These are phyloP conservation scores for Hydrolagus affinis DNA, from an alignment of 2,113 vertebrate genomes.

Conservation along the genomic window DNA sequence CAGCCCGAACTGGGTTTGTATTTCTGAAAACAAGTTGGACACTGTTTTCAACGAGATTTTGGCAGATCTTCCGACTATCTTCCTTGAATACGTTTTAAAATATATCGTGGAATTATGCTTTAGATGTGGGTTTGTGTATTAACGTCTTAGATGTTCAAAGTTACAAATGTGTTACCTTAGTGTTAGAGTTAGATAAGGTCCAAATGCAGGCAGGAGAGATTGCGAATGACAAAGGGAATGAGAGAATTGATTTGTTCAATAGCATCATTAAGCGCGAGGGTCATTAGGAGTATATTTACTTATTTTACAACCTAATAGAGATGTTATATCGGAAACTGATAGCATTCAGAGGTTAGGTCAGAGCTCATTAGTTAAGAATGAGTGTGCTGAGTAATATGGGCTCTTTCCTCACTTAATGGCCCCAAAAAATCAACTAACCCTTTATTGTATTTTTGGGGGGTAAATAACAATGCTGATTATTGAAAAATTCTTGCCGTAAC, in stretches of 20 bases:
- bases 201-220: constrained; percentile 47
- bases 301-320: constrained; percentile 64
- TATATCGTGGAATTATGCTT: not conserved
- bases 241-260: constrained; percentile 46
- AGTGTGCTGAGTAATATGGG: constrained; percentile 28
- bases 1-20: not conserved
- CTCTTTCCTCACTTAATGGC: constrained; percentile 16
- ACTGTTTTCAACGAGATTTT: not conserved
- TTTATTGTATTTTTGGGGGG: constrained; percentile 27
- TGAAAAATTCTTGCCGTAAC: constrained; percentile 3
- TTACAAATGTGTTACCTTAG: constrained; percentile 26
- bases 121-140: constrained; percentile 18
- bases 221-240: constrained; percentile 46
- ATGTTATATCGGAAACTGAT: constrained; percentile 59
- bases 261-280: constrained; percentile 49
- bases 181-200: constrained; percentile 31
- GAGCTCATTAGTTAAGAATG: constrained; percentile 47
- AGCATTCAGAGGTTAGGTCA: constrained; percentile 61
- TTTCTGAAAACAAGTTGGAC: not conserved
- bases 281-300: constrained; percentile 68
- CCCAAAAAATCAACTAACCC: constrained; percentile 3
- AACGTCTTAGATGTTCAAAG: constrained; percentile 20
- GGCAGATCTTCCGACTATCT: not conserved
- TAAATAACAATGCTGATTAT: constrained; percentile 10
- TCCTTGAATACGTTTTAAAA: not conserved